These are phyloP conservation scores for Mythimna impura DNA, from an alignment of 2,888 invertebrate genomes.

Conservation along the genomic window DNA sequence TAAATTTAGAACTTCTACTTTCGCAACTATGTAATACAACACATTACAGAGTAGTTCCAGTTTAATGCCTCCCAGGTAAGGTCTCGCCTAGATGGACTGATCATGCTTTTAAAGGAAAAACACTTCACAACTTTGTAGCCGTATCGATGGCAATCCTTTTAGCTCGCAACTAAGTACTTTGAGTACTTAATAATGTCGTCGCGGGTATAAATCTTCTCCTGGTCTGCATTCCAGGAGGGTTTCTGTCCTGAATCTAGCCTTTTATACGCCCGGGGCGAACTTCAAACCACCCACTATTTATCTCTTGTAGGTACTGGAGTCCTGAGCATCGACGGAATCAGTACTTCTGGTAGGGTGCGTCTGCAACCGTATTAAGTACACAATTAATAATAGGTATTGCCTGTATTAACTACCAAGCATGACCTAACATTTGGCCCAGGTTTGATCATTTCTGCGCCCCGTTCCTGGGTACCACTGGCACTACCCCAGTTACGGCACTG, in stretches of 20 bases:
- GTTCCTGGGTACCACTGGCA: too few relatives aligned
- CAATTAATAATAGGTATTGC: too few relatives aligned
- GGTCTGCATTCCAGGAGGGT: constrained; percentile 7
- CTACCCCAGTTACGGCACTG: too few relatives aligned
- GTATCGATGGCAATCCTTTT: constrained; percentile 62
- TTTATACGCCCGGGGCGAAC: too few relatives aligned
- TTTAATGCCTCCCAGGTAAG: constrained; percentile 52
- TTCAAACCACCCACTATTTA: too few relatives aligned
- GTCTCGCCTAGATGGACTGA: constrained; percentile 38
- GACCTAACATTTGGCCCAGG: too few relatives aligned
- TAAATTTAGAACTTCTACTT: constrained; percentile 74
- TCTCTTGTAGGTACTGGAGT: too few relatives aligned
- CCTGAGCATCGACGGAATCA: too few relatives aligned
- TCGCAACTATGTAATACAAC: constrained; percentile 70
- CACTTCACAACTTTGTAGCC: constrained; percentile 58
- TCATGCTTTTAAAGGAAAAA: constrained; percentile 52
- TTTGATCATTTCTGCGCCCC: too few relatives aligned
- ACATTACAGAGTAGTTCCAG: constrained; percentile 54
- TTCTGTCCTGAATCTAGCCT: not conserved
- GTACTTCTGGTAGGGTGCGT: too few relatives aligned
- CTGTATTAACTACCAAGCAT: too few relatives aligned
- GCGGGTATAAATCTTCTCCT: constrained; percentile 44
- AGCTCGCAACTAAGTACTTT: constrained; percentile 55
- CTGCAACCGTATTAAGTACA: too few relatives aligned
- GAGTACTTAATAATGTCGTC: constrained; percentile 55